These are phyloP conservation scores for Beroe forskalii DNA, from an alignment of 37 sponge, comb jelly and placozoan genomes.

Conservation along the genomic window DNA sequence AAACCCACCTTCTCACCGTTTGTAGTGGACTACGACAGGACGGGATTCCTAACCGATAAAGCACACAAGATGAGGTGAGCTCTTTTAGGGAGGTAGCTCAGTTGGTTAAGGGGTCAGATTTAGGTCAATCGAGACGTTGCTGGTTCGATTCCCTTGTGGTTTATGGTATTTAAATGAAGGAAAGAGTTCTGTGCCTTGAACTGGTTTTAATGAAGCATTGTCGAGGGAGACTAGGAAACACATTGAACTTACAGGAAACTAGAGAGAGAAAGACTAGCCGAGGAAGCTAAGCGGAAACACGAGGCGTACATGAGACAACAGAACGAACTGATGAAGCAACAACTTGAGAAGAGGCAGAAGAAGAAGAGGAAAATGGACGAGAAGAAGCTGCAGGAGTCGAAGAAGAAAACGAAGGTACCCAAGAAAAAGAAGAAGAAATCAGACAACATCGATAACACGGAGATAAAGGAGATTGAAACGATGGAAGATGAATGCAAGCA, in stretches of 20 bases:
- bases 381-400: constrained; percentile 35
- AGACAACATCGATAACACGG: neutral
- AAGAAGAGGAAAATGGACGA: constrained; percentile 52
- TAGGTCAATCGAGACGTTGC: too few species aligned
- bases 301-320: constrained; percentile 65
- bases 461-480: constrained; percentile 34
- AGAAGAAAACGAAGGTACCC: neutral
- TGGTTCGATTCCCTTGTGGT: too few species aligned
- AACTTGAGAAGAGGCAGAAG: constrained; percentile 48
- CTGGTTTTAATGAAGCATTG: too few species aligned
- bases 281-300: constrained; percentile 63
- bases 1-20: constrained; percentile 64
- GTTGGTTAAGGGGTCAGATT: too few species aligned
- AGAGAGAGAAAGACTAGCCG: constrained; percentile 49
- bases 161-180: too few species aligned
- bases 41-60: constrained; percentile 36
- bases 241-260: constrained; percentile 30
- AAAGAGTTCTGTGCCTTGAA: too few species aligned
- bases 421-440: constrained; percentile 18
- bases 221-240: too few species aligned
- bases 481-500: constrained; percentile 60
- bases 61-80: constrained; percentile 49
- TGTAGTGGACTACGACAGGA: constrained; percentile 61
- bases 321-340: constrained; percentile 60
- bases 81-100: too few species aligned